phyloP scores from a whole-genome alignment of 2,797 vertebrate species.

The Molothrus ater region DNA sequence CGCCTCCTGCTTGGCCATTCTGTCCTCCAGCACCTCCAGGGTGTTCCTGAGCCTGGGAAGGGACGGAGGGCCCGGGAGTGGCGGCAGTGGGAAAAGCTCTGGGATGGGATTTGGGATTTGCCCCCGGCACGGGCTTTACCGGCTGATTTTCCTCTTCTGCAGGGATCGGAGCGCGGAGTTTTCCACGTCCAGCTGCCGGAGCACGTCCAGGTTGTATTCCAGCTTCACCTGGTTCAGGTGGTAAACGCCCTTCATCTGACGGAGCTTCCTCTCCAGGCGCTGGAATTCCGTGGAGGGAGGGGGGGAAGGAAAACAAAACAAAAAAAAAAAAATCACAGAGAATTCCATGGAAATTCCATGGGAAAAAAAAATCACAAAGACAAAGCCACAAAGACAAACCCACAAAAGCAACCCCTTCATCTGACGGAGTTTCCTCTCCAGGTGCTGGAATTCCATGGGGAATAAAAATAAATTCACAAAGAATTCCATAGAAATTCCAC shows the following conservation, averaged over 20 bases:
- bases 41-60: neutral
- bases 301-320: too few relatives aligned
- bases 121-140: neutral
- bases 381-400: too few relatives aligned
- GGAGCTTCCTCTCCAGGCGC: neutral
- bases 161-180: neutral
- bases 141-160: neutral
- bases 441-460: too few relatives aligned
- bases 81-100: too few relatives aligned
- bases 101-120: rapidly evolving
- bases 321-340: too few relatives aligned
- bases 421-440: too few relatives aligned
- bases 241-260: neutral
- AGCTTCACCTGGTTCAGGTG: neutral
- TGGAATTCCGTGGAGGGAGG: neutral
- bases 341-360: too few relatives aligned
- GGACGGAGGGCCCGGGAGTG: too few relatives aligned
- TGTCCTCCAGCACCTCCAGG: neutral
- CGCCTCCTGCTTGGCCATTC: neutral
- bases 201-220: neutral
- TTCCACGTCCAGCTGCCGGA: neutral
- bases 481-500: too few relatives aligned
- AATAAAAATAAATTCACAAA: too few relatives aligned
- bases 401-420: too few relatives aligned
- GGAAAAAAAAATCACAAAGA: too few relatives aligned